phyloP scores from a whole-genome alignment of 2,888 invertebrate species.

The Melinopterus prodromus region DNA sequence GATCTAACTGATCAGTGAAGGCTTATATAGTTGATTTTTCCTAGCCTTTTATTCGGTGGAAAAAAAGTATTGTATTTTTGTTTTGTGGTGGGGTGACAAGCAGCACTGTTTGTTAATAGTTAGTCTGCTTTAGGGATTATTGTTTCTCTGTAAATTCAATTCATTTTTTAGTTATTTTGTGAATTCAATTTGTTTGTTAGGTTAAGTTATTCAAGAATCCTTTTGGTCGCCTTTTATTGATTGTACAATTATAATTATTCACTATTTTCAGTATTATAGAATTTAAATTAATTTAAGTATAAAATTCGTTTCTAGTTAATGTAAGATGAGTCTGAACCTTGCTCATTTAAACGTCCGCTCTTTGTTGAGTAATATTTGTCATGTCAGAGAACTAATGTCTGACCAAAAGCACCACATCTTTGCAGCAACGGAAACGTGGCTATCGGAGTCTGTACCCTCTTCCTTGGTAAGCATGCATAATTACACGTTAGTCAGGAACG shows the following conservation, averaged over 20 bases:
- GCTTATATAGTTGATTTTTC: neutral
- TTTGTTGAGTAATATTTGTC: conserved; percentile 4
- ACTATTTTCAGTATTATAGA: conserved; percentile 4
- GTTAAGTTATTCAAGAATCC: neutral
- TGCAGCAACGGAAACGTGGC: neutral
- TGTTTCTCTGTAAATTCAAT: neutral
- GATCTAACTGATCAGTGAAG: neutral
- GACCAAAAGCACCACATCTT: neutral
- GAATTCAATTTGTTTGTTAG: neutral
- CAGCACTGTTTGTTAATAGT: neutral
- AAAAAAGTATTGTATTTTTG: neutral
- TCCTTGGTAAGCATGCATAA: neutral
- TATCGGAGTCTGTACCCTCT: neutral
- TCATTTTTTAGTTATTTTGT: neutral
- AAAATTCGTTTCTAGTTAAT: neutral
- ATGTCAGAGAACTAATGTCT: neutral
- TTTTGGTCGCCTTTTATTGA: neutral
- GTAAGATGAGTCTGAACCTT: conserved; percentile 4
- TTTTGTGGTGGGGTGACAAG: neutral
- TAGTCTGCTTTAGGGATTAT: neutral
- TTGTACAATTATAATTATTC: neutral
- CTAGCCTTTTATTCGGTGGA: neutral
- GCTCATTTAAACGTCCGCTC: neutral
- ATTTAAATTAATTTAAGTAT: neutral
- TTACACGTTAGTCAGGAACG: neutral